Conservation (phyloP, 2,888 invertebrate genomes). For the Epistrophe eligans region DNA sequence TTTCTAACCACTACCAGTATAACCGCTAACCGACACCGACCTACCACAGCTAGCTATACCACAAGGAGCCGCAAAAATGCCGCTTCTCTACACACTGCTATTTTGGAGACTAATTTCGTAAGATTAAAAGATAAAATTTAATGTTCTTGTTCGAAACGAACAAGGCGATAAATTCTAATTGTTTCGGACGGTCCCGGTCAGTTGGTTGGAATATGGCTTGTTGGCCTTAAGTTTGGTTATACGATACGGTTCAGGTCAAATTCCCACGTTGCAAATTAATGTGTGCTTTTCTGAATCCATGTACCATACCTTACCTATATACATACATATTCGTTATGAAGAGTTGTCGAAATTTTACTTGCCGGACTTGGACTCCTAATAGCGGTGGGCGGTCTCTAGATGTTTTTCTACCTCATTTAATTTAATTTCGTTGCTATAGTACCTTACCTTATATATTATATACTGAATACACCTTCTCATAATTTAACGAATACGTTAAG, state of each 20-base stretch:
- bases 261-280: conserved; percentile 71
- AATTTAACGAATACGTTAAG: conserved; percentile 23
- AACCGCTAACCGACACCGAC: neutral
- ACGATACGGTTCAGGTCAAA: neutral
- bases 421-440: conserved; percentile 10
- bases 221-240: conserved; percentile 10
- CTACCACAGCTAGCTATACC: conserved; percentile 22
- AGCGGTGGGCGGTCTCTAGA: conserved; percentile 29
- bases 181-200: conserved; percentile 52
- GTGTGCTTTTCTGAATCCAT: conserved; percentile 13
- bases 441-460: neutral
- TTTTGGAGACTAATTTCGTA: conserved; percentile 73
- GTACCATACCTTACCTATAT: too few relatives aligned
- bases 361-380: conserved; percentile 37
- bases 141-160: conserved; percentile 71
- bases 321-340: conserved; percentile 15
- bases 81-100: conserved; percentile 71
- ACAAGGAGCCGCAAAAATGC: conserved; percentile 63
- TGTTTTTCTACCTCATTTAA: conserved; percentile 25
- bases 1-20: neutral
- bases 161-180: conserved; percentile 75
- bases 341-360: conserved; percentile 43
- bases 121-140: conserved; percentile 75
- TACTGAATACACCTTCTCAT: neutral
- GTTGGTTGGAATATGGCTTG: conserved; percentile 1